phyloP scores from a whole-genome alignment of 23 tunicate species.

The Trididemnum clinides region DNA sequence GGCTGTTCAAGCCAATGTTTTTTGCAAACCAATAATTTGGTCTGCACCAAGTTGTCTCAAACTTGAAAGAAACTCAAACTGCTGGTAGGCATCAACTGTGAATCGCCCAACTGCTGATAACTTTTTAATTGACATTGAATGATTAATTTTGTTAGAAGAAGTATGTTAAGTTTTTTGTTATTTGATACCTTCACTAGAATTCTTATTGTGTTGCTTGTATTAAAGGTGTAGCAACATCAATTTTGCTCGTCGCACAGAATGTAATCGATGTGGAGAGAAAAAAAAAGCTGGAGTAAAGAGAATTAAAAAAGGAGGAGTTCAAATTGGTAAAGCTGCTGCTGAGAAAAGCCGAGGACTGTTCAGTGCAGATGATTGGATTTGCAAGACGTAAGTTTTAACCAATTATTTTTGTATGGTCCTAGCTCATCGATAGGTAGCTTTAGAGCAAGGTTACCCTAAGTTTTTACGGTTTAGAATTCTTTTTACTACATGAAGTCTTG shows the following conservation, averaged over 20 bases:
- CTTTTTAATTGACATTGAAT: too few relatives aligned
- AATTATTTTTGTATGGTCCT: too few relatives aligned
- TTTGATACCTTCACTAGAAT: not conserved
- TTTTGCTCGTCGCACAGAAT: conserved; percentile 82
- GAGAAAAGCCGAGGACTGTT: conserved; percentile 90
- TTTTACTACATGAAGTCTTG: too few relatives aligned
- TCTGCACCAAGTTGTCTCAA: too few relatives aligned
- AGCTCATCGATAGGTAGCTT: too few relatives aligned
- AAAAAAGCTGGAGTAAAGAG: conserved; percentile 61
- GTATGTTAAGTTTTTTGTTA: not conserved
- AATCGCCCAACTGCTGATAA: too few relatives aligned
- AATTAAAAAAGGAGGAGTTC: conserved; percentile 81
- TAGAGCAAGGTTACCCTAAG: too few relatives aligned
- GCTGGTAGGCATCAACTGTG: too few relatives aligned
- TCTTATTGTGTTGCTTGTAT: not conserved
- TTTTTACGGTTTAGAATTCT: too few relatives aligned
- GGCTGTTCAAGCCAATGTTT: too few relatives aligned
- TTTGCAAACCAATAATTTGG: too few relatives aligned
- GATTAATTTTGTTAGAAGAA: not conserved
- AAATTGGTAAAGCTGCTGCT: conserved; percentile 91
- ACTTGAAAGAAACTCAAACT: too few relatives aligned
- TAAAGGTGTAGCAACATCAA: conserved; percentile 79
- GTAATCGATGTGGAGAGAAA: conserved; percentile 78
- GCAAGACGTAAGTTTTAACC: conserved; percentile 83
- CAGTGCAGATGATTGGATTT: conserved; percentile 99